Evolutionary conservation across 2,797 vertebrate species (phyloP), one percentile per base, ranked within the genome.

Genomic region (Falco concolor): DNA sequence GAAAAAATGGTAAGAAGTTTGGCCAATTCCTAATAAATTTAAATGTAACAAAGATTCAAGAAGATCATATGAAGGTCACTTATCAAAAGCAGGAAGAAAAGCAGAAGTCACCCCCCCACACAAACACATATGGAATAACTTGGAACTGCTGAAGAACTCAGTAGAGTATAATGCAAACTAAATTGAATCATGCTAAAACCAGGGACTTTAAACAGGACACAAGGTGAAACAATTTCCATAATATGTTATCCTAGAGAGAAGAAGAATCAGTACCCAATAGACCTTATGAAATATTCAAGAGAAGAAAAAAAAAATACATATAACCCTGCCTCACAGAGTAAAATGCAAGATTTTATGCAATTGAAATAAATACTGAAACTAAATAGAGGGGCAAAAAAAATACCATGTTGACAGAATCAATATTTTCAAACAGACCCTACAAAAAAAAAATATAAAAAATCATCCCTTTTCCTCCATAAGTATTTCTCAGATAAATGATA

Each of bases 191-290:
- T 47, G 49, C 81, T 78, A 83, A 87, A 94, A 60, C 60, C 84
- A 92, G 64, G 28, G 86, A 64, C n/a, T 83, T 78, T 7, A 57
- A 84, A 83, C 27, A 75, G 89, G 78, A 93, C 78, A 75, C 34
- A 32, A 68, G 73, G 84, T 90, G 87, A 95, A 92, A 87, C 44
- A 22, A 96, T 91, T 91, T 81, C 79, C 91, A 83, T 87, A 77
- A 85, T 14, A 27, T 3, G 47, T 83, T 83, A 87, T 44, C 65
- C 57, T 47, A 47, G 77, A 64, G 59, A 89, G 34, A 57, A 84
- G 69, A 68, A 78, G 92, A 87, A 93, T 65, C 92, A 42, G 74
- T 19, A 38, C 84, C 68, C 90, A 70, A 63, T 87, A 77, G 82
- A 92, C 40, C 6, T 72, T 6, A 89, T 57, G 53, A 93, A 87